phyloP scores from a whole-genome alignment of 1,140 invertebrate genomes.

The Meteorus sp. region DNA sequence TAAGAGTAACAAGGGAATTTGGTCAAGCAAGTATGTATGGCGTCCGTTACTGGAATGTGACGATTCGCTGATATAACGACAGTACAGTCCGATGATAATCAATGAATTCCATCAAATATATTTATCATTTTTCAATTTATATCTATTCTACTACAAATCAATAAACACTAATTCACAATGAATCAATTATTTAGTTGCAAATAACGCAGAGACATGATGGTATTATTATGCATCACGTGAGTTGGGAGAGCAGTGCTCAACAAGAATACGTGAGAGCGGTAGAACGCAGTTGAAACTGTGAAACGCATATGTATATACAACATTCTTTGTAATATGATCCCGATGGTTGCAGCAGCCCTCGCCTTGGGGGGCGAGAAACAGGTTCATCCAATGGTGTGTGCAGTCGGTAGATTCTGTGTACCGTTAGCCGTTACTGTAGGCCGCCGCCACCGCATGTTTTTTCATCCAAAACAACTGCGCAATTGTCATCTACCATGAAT shows the following conservation, averaged over 20 bases:
- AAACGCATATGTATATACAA: constrained; percentile 1
- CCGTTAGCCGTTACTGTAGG: constrained; percentile 1
- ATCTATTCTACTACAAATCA: too few species aligned
- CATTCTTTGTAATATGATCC: neutral
- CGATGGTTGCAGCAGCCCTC: neutral
- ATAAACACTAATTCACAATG: too few species aligned
- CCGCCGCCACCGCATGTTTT: neutral
- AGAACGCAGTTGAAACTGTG: neutral
- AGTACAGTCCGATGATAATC: too few species aligned
- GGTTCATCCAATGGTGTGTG: neutral
- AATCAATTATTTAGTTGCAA: neutral
- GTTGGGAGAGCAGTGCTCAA: neutral
- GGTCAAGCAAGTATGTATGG: neutral
- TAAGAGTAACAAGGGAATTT: neutral
- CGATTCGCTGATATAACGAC: too few species aligned
- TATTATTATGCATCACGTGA: constrained; percentile 3
- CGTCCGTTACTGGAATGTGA: neutral
- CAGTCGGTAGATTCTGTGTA: neutral
- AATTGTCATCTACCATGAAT: neutral
- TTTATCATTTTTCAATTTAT: too few species aligned
- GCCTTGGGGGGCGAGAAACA: neutral
- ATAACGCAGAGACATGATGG: neutral
- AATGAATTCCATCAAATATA: too few species aligned
- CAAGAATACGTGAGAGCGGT: neutral
- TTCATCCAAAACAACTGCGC: neutral